Conservation (phyloP, 2,113 vertebrate species). For the Sapajus apella region DNA sequence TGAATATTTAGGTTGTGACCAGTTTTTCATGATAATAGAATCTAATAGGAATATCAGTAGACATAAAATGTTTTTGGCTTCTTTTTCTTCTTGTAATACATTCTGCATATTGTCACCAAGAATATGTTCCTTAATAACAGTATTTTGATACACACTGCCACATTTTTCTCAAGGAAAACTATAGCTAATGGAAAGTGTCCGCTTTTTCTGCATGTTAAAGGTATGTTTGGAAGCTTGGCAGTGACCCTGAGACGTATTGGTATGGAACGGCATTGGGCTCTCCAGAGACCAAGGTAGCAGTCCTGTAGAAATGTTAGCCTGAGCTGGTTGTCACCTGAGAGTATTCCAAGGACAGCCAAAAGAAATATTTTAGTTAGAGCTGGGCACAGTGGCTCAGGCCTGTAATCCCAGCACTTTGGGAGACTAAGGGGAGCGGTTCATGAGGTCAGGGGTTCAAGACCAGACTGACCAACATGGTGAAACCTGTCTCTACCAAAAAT, state of each 20-base stretch:
- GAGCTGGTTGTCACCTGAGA: accelerated
- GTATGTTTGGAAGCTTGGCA: not conserved
- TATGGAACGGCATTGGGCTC: not conserved
- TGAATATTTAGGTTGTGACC: not conserved
- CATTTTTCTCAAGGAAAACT: not conserved
- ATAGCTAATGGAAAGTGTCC: not conserved
- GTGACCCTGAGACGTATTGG: accelerated
- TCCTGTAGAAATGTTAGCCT: not conserved
- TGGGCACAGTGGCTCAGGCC: too few relatives aligned
- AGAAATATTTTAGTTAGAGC: not conserved
- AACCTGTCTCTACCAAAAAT: too few relatives aligned
- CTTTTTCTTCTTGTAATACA: not conserved
- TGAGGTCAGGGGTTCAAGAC: too few relatives aligned
- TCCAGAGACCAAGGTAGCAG: not conserved
- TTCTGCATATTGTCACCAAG: not conserved
- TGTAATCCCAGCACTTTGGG: too few relatives aligned
- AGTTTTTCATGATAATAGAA: not conserved
- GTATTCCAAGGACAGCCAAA: not conserved
- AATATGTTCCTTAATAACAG: not conserved
- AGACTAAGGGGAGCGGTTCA: too few relatives aligned
- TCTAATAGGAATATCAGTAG: not conserved
- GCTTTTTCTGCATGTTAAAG: not conserved
- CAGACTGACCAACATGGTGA: too few relatives aligned
- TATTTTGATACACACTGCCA: slow-evolving; percentile 1
- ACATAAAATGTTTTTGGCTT: not conserved